Evolutionary conservation across 2,888 invertebrate species (phyloP).

Genomic region (Agrotis puta): DNA sequence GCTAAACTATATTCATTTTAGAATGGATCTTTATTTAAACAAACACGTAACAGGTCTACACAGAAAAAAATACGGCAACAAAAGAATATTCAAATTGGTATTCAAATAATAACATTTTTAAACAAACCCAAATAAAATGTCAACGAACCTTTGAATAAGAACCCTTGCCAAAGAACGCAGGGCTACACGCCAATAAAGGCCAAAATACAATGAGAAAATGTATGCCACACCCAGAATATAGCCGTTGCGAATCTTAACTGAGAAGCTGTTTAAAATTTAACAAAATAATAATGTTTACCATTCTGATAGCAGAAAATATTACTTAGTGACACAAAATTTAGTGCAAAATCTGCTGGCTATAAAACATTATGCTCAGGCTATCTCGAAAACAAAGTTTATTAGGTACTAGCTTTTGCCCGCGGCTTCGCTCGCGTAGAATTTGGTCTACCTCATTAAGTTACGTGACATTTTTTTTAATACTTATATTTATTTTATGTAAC

Average conservation of each 20-base stretch:
- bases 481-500: too few relatives aligned
- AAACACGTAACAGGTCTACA: background rate
- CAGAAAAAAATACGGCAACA: background rate
- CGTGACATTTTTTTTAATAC: too few relatives aligned
- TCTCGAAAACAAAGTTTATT: constrained; percentile 55
- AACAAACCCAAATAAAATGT: constrained; percentile 22
- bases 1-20: constrained; percentile 26
- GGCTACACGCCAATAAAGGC: constrained; percentile 34
- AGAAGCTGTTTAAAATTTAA: constrained; percentile 3
- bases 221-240: constrained; percentile 18
- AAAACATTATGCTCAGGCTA: constrained; percentile 34
- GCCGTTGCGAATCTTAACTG: constrained; percentile 17
- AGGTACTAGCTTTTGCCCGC: too few relatives aligned
- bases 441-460: too few relatives aligned
- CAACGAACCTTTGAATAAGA: constrained; percentile 42
- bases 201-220: constrained; percentile 19
- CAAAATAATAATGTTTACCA: constrained; percentile 6
- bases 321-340: constrained; percentile 14
- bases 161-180: constrained; percentile 44
- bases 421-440: too few relatives aligned
- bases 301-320: constrained; percentile 20
- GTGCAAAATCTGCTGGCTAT: constrained; percentile 17
- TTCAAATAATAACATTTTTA: constrained; percentile 4
- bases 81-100: background rate
- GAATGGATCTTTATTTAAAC: constrained; percentile 18